phyloP scores from a whole-genome alignment of 2,797 vertebrate genomes.

The Tokudaia tokunoshimensis region DNA sequence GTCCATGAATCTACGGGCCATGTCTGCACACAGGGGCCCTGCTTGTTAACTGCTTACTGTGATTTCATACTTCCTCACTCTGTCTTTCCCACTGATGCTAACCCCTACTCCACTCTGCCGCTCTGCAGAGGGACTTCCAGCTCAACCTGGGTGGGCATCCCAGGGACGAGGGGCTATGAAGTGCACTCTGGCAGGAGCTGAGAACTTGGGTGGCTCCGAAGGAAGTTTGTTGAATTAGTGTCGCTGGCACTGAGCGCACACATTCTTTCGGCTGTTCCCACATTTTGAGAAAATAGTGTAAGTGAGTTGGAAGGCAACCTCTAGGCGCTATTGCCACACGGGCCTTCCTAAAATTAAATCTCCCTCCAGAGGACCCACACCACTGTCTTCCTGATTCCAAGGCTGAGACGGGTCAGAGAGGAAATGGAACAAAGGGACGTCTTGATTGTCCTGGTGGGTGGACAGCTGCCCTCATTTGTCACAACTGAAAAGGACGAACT shows the following conservation, averaged over 20 bases:
- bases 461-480: rapidly evolving
- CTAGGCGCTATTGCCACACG: not conserved
- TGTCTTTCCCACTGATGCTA: rapidly evolving
- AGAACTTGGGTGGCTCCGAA: slow-evolving; percentile 54
- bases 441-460: rapidly evolving
- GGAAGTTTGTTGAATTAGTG: slow-evolving; percentile 6
- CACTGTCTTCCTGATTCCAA: not conserved
- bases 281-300: not conserved
- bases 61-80: not conserved
- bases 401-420: no score
- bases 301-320: not conserved
- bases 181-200: not conserved
- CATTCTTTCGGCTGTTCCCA: not conserved
- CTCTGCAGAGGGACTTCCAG: not conserved
- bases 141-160: slow-evolving; percentile 72
- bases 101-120: not conserved
- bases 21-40: rapidly evolving
- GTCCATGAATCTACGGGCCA: rapidly evolving
- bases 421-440: rapidly evolving
- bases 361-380: not conserved
- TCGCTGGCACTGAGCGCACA: not conserved
- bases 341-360: not conserved
- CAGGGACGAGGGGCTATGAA: not conserved
- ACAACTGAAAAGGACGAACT: not conserved
- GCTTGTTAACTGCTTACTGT: rapidly evolving